These are phyloP conservation scores for Chiloscyllium plagiosum DNA, from an alignment of 2,113 vertebrate species.

Conservation along the genomic window DNA sequence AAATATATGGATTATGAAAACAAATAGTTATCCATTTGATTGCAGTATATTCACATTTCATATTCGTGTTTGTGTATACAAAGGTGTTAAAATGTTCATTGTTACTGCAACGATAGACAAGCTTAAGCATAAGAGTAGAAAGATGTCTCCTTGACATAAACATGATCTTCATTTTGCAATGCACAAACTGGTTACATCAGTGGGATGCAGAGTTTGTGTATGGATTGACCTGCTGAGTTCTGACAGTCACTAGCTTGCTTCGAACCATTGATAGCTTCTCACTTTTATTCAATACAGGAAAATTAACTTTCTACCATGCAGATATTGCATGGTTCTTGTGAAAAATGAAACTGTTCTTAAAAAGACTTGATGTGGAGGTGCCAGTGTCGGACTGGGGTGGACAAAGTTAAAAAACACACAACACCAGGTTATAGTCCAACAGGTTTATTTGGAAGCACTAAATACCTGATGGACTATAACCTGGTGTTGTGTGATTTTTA, in stretches of 20 bases:
- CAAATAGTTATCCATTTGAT: too few species aligned
- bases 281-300: background rate
- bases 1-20: background rate
- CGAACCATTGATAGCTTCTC: background rate
- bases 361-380: background rate
- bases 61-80: too few species aligned
- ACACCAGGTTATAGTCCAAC: too few species aligned
- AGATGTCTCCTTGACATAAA: background rate
- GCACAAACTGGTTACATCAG: too few species aligned
- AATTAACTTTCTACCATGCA: background rate
- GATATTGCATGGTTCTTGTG: background rate
- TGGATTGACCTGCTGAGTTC: background rate
- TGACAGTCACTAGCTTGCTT: background rate
- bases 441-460: too few species aligned
- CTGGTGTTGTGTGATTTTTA: too few species aligned
- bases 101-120: background rate
- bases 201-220: too few species aligned
- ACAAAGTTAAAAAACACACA: too few species aligned
- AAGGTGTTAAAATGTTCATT: too few species aligned
- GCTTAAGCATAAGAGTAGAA: background rate
- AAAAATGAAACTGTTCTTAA: background rate
- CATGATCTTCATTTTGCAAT: background rate
- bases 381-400: too few species aligned
- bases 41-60: too few species aligned
- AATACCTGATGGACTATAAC: too few species aligned